phyloP scores from a whole-genome alignment of 2,113 vertebrate species.

The Sapayoa aenigma region DNA sequence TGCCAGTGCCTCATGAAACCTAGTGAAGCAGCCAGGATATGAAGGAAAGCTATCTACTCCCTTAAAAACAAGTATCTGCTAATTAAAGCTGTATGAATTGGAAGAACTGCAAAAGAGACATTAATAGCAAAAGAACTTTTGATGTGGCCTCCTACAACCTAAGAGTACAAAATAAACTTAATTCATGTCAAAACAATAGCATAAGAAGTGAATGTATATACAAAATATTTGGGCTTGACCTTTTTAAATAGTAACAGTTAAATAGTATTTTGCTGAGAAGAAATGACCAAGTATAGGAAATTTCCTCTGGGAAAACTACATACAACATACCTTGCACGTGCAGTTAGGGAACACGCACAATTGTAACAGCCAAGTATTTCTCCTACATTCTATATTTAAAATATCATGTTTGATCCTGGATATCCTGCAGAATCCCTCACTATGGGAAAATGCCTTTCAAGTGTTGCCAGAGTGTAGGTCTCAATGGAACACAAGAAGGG shows the following conservation, averaged over 20 bases:
- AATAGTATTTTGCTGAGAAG: neutral
- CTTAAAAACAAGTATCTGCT: neutral
- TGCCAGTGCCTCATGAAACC: neutral
- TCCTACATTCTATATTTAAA: slow-evolving; percentile 31
- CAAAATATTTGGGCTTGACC: neutral
- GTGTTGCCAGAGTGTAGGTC: slow-evolving; percentile 14
- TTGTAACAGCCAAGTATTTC: neutral
- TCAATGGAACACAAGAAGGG: neutral
- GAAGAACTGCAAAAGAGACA: neutral
- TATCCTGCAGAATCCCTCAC: slow-evolving; percentile 17
- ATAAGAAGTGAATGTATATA: neutral
- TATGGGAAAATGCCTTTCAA: slow-evolving; percentile 17
- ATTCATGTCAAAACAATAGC: slow-evolving; percentile 30
- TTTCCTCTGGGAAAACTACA: slow-evolving; percentile 2
- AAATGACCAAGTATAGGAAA: neutral
- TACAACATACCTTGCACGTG: neutral
- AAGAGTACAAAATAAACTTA: neutral
- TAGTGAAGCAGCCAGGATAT: neutral
- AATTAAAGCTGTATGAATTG: neutral
- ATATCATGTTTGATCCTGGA: neutral
- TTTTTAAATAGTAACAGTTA: slow-evolving; percentile 7
- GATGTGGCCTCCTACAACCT: neutral
- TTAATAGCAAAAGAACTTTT: neutral
- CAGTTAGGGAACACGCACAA: neutral
- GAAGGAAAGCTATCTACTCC: neutral